Evolutionary conservation across 2,888 invertebrate species (phyloP).

Genomic region (Phymatocera aterrima): DNA sequence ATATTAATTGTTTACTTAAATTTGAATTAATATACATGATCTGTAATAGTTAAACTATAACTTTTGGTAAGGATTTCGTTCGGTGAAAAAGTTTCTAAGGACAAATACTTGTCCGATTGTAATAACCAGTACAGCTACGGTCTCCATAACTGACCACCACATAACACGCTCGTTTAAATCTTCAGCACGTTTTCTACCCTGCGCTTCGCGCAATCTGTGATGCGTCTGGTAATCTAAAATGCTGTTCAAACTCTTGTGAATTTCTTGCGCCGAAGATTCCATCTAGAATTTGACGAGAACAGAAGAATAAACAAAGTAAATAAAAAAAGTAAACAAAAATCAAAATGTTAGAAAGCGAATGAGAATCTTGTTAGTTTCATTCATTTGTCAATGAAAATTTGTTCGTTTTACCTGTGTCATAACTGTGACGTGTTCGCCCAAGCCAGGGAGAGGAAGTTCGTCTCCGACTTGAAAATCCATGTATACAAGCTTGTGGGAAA

Average conservation of each 20-base stretch:
- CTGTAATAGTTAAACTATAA: slow-evolving; percentile 3
- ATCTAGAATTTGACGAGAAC: slow-evolving; percentile 79
- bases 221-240: slow-evolving; percentile 98
- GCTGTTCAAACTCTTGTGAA: slow-evolving; percentile 91
- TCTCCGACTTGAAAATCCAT: slow-evolving; percentile 98
- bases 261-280: slow-evolving; percentile 93
- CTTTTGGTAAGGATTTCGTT: slow-evolving; percentile 63
- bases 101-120: slow-evolving; percentile 94
- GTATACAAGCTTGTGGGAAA: slow-evolving; percentile 98
- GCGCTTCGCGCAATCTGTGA: slow-evolving; percentile 95
- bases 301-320: not conserved
- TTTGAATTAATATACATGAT: not conserved
- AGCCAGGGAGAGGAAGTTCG: slow-evolving; percentile 88
- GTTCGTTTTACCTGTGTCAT: slow-evolving; percentile 87
- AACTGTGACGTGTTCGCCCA: slow-evolving; percentile 93
- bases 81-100: slow-evolving; percentile 92
- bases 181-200: slow-evolving; percentile 96
- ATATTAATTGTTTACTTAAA: not conserved
- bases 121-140: slow-evolving; percentile 88
- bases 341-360: too few relatives aligned
- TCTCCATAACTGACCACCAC: slow-evolving; percentile 95
- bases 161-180: slow-evolving; percentile 96
- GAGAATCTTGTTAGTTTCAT: not conserved
- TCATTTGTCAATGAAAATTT: not conserved
- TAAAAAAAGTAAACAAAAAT: not conserved